Conservation (phyloP, 2,797 vertebrate species). For the Galagoides demidoff region DNA sequence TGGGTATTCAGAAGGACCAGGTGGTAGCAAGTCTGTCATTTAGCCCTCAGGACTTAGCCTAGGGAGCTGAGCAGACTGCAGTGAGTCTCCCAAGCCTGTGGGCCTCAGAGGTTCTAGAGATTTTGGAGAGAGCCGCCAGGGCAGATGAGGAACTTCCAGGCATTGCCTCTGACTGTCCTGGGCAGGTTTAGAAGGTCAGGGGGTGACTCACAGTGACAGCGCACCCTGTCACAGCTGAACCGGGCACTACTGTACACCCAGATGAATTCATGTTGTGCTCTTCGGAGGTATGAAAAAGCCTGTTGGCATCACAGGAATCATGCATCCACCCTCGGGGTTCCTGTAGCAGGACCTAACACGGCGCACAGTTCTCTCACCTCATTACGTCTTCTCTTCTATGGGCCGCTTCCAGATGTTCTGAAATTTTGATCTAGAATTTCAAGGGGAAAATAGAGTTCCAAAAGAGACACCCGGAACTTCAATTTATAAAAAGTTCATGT, state of each 20-base stretch:
- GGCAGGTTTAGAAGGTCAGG: slow-evolving; percentile 50
- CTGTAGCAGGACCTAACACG: rapidly evolving
- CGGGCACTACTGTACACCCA: not conserved
- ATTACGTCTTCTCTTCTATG: not conserved
- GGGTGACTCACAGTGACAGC: slow-evolving; percentile 64
- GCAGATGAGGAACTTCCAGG: slow-evolving; percentile 56
- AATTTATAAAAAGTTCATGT: slow-evolving; percentile 4
- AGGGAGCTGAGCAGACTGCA: not conserved
- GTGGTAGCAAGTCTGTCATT: not conserved
- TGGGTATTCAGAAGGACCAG: not conserved
- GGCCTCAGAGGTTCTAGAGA: not conserved
- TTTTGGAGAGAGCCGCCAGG: slow-evolving; percentile 56
- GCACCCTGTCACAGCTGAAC: not conserved
- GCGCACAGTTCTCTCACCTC: not conserved
- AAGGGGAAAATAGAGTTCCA: not conserved
- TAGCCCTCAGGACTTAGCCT: not conserved
- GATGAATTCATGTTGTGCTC: not conserved
- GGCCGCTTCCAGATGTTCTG: not conserved
- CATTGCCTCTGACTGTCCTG: not conserved
- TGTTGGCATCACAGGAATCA: not conserved
- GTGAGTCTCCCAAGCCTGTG: not conserved
- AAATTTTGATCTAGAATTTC: not conserved
- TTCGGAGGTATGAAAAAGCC: not conserved
- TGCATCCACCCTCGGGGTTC: not conserved
- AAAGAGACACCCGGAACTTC: not conserved